Base-by-base conservation (phyloP, 2,888 invertebrate species). In the Pterostichus niger region DNA sequence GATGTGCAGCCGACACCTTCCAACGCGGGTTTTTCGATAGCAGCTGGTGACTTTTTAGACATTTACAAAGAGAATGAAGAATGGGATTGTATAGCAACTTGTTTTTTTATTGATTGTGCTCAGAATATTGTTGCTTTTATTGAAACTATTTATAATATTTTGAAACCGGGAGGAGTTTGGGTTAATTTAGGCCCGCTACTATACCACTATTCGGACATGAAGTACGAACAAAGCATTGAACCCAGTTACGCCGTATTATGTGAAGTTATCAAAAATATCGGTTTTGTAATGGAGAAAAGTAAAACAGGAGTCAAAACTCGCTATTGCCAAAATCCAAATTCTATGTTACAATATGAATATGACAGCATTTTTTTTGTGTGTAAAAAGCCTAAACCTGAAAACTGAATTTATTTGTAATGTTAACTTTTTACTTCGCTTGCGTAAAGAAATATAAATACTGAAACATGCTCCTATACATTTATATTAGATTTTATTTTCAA, bases 81-180 rank as follows among this genome's bases (percentile, higher is more conserved):
- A 76, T 98, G 98, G 96, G 94, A 98, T 87, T 98, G 97, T 88
- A 94, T 99, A 0, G 96, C 97, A 0, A 98, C 99, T 0, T 98
- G 99, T 86, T 99, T 99, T 91, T 99, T 99, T 90, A 96, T 99
- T 82, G 99, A 99, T 90, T 99, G 99, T 87, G 99, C 99, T 0
- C 96, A 97, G 84, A 99, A 99, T 89, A 95, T 99, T 15, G 95
- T 99, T 3, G 95, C 96, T 87, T 99, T 99, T 88, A 95, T 99
- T 44, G 98, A 99, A 91, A 94, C 95, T 71, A 99, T 99, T 88
- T 96, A 95, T 90, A 93, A 93, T 87, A 97, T 99, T 86, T 90
- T 99, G 6, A 96, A 95, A 88, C 97, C 98, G 0, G 98, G 96
- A 0, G 97, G 97, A 0, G 91, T 94, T 85, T 97, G 97, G 97